Evolutionary conservation across 2,113 vertebrate species (phyloP), one percentile per base, ranked within the genome.

Genomic region (Tautogolabrus adspersus): DNA sequence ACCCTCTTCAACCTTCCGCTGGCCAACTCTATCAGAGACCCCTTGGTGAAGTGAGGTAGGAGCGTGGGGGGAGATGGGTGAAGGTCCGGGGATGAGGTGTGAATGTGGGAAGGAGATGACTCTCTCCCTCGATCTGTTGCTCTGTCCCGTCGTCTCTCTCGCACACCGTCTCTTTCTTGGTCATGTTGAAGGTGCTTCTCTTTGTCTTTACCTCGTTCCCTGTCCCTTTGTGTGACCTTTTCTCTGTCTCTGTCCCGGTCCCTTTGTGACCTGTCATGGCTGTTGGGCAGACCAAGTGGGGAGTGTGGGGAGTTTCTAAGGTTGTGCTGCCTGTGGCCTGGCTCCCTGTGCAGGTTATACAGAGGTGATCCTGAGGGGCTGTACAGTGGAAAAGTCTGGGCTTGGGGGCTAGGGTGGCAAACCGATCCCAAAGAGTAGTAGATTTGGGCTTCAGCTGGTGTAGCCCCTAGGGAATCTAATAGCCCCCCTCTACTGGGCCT

Each of bases 21-120:
- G 54, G 93, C 92, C 82, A 95, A 67, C 83, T 95, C 94, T 22
- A 95, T 95, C 60, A 95, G 92, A 64, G 95, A 95, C 72, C 94
- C 94, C 91, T 94, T 94, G 85, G 91, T 91, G 89, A 95, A 95
- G 92, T 95, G 94, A 94, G 95, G 94, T 93, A 95, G 94, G 91
- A 94, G 91, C 81, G 90, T 79, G 34, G 90, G 90, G 68, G 93
- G 85, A 56, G 92, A 88, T 37, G 77, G 83, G 30, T 85, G 83
- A 46, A 77, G 81, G 73, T 70, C 82, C 1, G 88, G 79, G 55
- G 87, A 67, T 51, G 92, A 86, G 72, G 89, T 69, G 66, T 81
- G 78, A 49, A 65, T 59, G 38, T 71, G 77, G 22, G 76, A 86
- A 58, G 91, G 90, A 72, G 91, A 93, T 6, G 63, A 67, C 19